A percentile compares a stretch with the other conserved stretches of the same genome.
Evolutionary conservation across 1,140 invertebrate species (phyloP).

Genomic region (Drepana arcuata): DNA sequence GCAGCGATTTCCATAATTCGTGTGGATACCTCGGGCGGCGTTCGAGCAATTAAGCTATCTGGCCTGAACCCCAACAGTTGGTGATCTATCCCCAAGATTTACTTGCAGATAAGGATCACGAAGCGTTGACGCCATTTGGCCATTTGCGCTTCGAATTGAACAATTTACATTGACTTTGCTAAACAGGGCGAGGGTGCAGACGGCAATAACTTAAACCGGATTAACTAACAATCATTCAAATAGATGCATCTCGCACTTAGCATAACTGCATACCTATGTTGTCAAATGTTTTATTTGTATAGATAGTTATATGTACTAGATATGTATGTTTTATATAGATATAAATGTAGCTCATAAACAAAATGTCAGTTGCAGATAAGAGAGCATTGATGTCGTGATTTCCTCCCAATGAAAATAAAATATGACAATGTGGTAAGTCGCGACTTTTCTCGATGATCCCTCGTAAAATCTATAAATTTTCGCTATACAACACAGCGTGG

Average conservation of each 20-base stretch:
- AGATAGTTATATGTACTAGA: too few relatives aligned
- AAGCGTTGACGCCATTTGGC: slow-evolving; percentile 64
- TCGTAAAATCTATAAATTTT: slow-evolving; percentile 68
- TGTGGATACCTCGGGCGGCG: slow-evolving; percentile 25
- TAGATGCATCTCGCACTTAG: too few relatives aligned
- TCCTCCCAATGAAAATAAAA: slow-evolving; percentile 61
- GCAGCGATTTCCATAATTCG: slow-evolving; percentile 24
- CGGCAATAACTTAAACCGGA: slow-evolving; percentile 51
- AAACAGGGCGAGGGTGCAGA: slow-evolving; percentile 32
- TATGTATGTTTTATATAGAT: slow-evolving; percentile 6
- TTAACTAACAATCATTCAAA: slow-evolving; percentile 34
- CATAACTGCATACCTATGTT: too few relatives aligned
- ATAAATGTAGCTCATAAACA: slow-evolving; percentile 42
- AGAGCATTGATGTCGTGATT: slow-evolving; percentile 51
- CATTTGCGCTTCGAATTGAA: slow-evolving; percentile 44
- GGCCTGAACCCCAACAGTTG: slow-evolving; percentile 24
- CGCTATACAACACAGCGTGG: slow-evolving; percentile 29
- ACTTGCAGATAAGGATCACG: slow-evolving; percentile 51
- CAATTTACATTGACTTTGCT: slow-evolving; percentile 50
- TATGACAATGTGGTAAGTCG: slow-evolving; percentile 55
- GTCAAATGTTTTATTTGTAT: too few relatives aligned
- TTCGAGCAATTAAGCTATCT: slow-evolving; percentile 55
- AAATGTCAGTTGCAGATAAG: slow-evolving; percentile 14
- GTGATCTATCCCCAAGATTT: slow-evolving; percentile 48
- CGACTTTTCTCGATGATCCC: slow-evolving; percentile 59